phyloP scores from a whole-genome alignment of 64 coral and sea anemone genomes.

The Acropora tenuis region DNA sequence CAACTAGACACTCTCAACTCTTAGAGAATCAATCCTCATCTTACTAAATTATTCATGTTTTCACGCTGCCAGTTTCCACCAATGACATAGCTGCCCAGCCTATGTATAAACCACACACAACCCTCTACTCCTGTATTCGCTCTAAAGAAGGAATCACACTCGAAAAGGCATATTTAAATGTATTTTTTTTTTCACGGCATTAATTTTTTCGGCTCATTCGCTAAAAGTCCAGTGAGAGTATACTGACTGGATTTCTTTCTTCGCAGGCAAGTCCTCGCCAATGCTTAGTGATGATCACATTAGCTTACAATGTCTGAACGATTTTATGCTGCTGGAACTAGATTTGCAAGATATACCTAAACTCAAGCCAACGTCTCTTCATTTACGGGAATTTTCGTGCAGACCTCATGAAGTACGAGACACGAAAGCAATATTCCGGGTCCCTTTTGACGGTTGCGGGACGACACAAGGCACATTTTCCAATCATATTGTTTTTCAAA shows the following conservation, averaged over 20 bases:
- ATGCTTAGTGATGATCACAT: conserved; percentile 25
- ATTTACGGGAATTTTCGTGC: conserved; percentile 17
- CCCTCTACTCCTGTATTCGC: background rate
- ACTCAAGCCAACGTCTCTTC: conserved; percentile 4
- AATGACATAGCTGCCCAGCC: too few relatives aligned
- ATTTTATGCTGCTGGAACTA: conserved; percentile 39
- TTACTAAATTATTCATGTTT: too few relatives aligned
- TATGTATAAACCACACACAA: background rate
- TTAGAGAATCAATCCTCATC: too few relatives aligned
- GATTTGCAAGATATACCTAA: conserved; percentile 34
- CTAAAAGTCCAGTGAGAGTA: background rate
- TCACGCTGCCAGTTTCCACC: too few relatives aligned
- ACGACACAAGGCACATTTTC: background rate
- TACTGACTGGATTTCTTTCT: background rate
- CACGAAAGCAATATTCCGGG: conserved; percentile 8
- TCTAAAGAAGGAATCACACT: too few relatives aligned
- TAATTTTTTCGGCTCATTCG: too few relatives aligned
- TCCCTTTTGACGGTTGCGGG: conserved; percentile 41
- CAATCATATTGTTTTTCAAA: conserved; percentile 26
- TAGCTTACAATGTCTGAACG: conserved; percentile 10
- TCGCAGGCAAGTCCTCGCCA: background rate
- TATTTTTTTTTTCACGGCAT: too few relatives aligned
- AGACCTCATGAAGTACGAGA: conserved; percentile 15
- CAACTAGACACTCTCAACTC: too few relatives aligned
- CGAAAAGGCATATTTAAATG: too few relatives aligned